phyloP scores from a whole-genome alignment of 2,888 invertebrate species.

The Volucella inanis region DNA sequence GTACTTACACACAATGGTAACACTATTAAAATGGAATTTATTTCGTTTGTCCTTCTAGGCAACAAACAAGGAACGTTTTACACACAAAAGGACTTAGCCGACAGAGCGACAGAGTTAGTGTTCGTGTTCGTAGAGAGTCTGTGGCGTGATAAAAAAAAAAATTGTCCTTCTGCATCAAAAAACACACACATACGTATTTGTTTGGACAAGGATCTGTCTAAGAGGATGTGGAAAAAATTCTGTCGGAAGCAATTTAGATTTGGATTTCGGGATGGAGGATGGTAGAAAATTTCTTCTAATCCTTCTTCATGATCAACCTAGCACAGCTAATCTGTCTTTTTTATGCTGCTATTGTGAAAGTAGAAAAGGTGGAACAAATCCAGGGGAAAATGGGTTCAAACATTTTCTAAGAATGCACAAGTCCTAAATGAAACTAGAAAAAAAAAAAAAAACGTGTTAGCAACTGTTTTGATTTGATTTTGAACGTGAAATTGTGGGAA shows the following conservation, averaged over 20 bases:
- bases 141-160: slow-evolving; percentile 1
- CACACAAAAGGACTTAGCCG: slow-evolving; percentile 63
- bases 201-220: background rate
- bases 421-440: background rate
- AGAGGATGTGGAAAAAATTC: background rate
- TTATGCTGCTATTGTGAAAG: background rate
- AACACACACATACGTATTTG: background rate
- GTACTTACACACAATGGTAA: slow-evolving; percentile 65
- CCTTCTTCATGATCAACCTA: slow-evolving; percentile 2
- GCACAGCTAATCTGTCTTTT: slow-evolving; percentile 13
- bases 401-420: background rate
- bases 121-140: background rate
- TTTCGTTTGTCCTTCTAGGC: slow-evolving; percentile 59
- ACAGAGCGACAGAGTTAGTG: slow-evolving; percentile 11
- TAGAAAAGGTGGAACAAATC: background rate
- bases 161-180: slow-evolving; percentile 1
- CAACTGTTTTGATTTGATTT: background rate
- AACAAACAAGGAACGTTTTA: slow-evolving; percentile 65
- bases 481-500: slow-evolving; percentile 10
- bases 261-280: background rate
- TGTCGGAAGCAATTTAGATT: slow-evolving; percentile 18
- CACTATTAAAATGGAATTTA: slow-evolving; percentile 71
- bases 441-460: background rate
- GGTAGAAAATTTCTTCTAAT: slow-evolving; percentile 1
- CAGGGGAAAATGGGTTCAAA: background rate